phyloP scores from a whole-genome alignment of 2,888 invertebrate species.

The Meghimatium bilineatum region DNA sequence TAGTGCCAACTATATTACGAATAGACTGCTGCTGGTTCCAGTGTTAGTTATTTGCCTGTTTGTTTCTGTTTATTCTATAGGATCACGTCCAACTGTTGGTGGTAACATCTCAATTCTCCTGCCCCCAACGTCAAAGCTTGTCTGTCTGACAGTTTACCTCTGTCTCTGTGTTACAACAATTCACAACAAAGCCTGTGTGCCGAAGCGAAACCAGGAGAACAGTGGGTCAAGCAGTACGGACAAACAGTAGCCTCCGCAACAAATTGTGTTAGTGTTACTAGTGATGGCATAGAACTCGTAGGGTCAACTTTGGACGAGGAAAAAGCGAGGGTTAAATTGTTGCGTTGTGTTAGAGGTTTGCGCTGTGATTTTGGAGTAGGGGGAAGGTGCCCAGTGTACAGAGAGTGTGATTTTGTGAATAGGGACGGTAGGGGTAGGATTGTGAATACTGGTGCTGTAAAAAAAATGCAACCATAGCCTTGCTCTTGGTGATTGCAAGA shows the following conservation, averaged over 20 bases:
- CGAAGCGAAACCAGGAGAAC: background rate
- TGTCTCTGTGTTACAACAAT: background rate
- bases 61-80: background rate
- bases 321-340: background rate
- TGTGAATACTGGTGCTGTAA: background rate
- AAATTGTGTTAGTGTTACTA: background rate
- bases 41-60: too few relatives aligned
- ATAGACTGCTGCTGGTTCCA: too few relatives aligned
- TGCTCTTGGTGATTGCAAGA: background rate
- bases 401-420: background rate
- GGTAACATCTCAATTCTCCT: too few relatives aligned
- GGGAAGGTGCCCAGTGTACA: background rate
- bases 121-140: too few relatives aligned
- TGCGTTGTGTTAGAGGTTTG: background rate
- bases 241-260: background rate
- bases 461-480: background rate
- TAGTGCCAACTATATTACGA: too few relatives aligned
- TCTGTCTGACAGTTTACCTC: background rate
- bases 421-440: background rate
- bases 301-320: slow-evolving; percentile 13
- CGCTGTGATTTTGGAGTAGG: background rate
- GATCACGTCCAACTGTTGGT: background rate
- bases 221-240: background rate
- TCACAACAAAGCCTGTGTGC: background rate
- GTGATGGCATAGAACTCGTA: background rate